Percentiles rank a stretch among this genome's conserved stretches.
These are phyloP conservation scores for Pseudobourletiella spinata DNA, from an alignment of 1,140 invertebrate species.

Conservation along the genomic window DNA sequence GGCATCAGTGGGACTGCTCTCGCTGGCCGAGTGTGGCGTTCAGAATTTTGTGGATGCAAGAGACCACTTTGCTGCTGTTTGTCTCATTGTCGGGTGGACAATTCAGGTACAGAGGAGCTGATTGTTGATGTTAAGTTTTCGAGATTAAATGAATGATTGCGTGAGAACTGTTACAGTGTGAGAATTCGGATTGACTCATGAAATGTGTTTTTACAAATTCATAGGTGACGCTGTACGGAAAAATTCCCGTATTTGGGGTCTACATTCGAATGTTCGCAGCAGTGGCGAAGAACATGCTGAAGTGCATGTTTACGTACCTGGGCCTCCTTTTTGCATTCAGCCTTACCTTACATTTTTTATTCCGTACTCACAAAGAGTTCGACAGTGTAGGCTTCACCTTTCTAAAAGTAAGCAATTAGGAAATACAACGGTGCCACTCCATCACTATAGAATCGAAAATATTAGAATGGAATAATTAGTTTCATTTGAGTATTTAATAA, in stretches of 20 bases:
- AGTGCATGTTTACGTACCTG: constrained; percentile 36
- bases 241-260: constrained; percentile 36
- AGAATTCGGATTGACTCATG: too few species aligned
- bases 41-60: constrained; percentile 33
- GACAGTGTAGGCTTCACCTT: constrained; percentile 37
- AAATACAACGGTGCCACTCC: not conserved
- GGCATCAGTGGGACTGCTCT: constrained; percentile 32
- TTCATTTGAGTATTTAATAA: too few species aligned
- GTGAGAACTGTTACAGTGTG: too few species aligned
- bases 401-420: constrained; percentile 33
- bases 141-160: not conserved
- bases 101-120: constrained; percentile 26
- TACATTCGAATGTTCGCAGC: constrained; percentile 34
- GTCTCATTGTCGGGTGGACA: constrained; percentile 36
- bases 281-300: constrained; percentile 34
- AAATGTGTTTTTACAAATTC: too few species aligned
- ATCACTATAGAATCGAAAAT: not conserved
- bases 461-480: too few species aligned
- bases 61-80: constrained; percentile 37
- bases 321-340: constrained; percentile 36
- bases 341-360: constrained; percentile 36
- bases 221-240: constrained; percentile 35
- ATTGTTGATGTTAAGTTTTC: not conserved
- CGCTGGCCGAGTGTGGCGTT: constrained; percentile 35
- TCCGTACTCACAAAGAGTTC: constrained; percentile 35